Evolutionary conservation across 1,140 invertebrate species (phyloP), one percentile per base, ranked within the genome.

Genomic region (Helicoverpa armigera): DNA sequence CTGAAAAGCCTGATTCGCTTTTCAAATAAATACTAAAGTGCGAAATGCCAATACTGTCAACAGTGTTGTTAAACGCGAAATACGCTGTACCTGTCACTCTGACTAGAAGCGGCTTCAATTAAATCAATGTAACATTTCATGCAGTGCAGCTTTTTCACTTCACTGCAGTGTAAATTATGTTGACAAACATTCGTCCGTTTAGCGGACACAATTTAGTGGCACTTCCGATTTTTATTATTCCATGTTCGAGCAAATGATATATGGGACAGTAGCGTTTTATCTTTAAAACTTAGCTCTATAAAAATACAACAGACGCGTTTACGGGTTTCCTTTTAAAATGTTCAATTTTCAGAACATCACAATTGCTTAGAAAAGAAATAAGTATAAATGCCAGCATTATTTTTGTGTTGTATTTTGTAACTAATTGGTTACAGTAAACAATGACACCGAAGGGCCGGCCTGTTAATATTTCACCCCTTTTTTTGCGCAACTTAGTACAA

Each of bases 391-490:
- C 18, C 56, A 50, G 61, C 5, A 74, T 79, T 79, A 69, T 70
- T 79, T 79, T 70, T 12, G 65, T n/a, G 16, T 60, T 65, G 65
- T 48, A 51, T 77, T 77, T 65, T 48, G 43, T 79, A 70, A 69
- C 77, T 79, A 79, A 79, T 79, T 70, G 77, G 51, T 79, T 79
- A 13, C 63, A 70, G 77, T 79, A 79, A 79, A 79, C 65, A 58
- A 70, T 50, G 53, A 60, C 10, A 53, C 31, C 9, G 70, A 58
- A 70, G 11, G 31, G 10, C 31, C 11, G 54, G 35, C 35, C 53
- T 23, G 53, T 79, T n/a, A 56, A 48, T 79, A 69, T 79, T 48
- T 63, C 51, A 65, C 48, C 43, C 43, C 60, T 48, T 65, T 77
- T 76, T 77, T 65, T 77, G 60, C 63, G 51, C 65, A 58, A 70